These are phyloP conservation scores for Neolamprologus tretocephalus DNA, from an alignment of 2,113 vertebrate genomes.

Conservation along the genomic window DNA sequence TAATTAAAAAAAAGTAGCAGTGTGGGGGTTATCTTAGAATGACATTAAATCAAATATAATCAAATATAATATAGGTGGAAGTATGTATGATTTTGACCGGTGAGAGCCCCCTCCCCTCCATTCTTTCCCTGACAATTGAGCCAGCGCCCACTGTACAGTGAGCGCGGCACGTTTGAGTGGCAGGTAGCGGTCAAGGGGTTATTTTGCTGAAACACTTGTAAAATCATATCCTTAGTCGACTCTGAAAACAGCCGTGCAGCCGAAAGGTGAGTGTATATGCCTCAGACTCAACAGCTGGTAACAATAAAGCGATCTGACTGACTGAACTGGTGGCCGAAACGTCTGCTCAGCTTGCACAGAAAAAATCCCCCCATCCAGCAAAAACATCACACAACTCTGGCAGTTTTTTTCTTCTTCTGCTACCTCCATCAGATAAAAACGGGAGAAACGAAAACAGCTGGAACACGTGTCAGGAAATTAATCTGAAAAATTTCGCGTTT, in stretches of 20 bases:
- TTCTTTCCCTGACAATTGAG: conserved; percentile 26
- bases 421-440: conserved; percentile 44
- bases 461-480: conserved; percentile 54
- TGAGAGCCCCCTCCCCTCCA: background rate
- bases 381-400: conserved; percentile 66
- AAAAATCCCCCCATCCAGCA: conserved; percentile 69
- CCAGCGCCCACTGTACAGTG: conserved; percentile 15
- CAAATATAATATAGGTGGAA: background rate
- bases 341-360: conserved; percentile 70
- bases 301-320: conserved; percentile 71
- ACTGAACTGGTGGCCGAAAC: conserved; percentile 69
- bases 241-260: conserved; percentile 44
- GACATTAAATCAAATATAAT: background rate
- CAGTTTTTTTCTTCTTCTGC: conserved; percentile 7
- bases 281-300: conserved; percentile 70
- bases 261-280: conserved; percentile 56
- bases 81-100: background rate
- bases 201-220: conserved; percentile 55
- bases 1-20: background rate
- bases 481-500: conserved; percentile 12
- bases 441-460: background rate
- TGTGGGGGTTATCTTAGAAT: background rate
- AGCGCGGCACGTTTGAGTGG: conserved; percentile 21
- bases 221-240: conserved; percentile 45
- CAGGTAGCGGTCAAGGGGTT: conserved; percentile 39